A percentile compares a stretch with the other conserved stretches of the same genome.
These are phyloP conservation scores for Malacoraja senta DNA, from an alignment of 2,797 vertebrate species.

Conservation along the genomic window DNA sequence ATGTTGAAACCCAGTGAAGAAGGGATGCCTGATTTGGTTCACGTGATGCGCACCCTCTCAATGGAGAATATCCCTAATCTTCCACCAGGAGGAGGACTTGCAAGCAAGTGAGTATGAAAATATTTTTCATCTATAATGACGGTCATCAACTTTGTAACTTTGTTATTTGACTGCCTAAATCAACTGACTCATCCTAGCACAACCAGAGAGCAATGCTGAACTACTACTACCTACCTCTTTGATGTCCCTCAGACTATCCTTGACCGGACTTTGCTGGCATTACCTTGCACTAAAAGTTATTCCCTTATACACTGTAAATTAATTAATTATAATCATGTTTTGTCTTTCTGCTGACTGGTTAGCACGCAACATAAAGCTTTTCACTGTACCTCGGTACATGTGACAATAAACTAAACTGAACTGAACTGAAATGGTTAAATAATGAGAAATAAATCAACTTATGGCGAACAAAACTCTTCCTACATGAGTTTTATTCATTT, in stretches of 20 bases:
- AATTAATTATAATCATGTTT: no score
- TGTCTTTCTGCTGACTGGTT: no score
- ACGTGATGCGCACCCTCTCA: conserved; percentile 88
- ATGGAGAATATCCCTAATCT: conserved; percentile 87
- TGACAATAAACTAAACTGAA: no score
- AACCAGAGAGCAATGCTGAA: no score
- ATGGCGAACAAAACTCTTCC: not conserved
- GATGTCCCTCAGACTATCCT: no score
- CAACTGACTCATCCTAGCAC: no score
- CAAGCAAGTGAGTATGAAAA: conserved; percentile 81
- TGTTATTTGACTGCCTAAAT: not conserved
- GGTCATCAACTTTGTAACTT: not conserved
- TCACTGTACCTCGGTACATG: no score
- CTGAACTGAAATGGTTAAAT: not conserved
- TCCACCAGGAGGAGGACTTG: conserved; percentile 93
- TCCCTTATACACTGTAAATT: no score
- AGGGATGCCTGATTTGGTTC: conserved; percentile 86
- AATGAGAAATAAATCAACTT: not conserved
- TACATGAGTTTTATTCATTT: not conserved
- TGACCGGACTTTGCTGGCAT: no score
- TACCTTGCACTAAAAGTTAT: no score
- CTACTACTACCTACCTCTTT: no score
- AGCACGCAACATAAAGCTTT: no score
- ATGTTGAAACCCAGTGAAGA: conserved; percentile 84
- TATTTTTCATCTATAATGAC: not conserved